A percentile compares a stretch with the other conserved stretches of the same genome.
Conservation (phyloP, 23 tunicate species). For the Ciona savignyi region DNA sequence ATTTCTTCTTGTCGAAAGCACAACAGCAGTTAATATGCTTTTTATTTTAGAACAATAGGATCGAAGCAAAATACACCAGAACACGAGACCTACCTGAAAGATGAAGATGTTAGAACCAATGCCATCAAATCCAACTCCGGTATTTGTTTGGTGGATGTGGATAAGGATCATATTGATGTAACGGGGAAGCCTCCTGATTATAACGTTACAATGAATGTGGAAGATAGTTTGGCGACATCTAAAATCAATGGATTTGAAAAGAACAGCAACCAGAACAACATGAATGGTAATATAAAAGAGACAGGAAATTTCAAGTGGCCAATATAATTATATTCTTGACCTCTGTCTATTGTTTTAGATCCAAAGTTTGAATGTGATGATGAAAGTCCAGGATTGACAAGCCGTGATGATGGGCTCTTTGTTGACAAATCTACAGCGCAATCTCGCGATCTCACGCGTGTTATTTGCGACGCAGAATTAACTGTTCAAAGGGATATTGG, state of each 20-base stretch:
- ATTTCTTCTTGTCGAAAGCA: too few species aligned
- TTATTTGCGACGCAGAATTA: neutral
- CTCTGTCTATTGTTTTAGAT: neutral
- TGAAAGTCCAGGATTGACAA: neutral
- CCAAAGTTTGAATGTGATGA: neutral
- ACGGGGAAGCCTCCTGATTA: neutral
- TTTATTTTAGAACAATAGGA: too few species aligned
- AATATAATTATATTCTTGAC: neutral
- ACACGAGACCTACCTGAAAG: neutral
- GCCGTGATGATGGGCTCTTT: neutral
- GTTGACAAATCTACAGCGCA: neutral
- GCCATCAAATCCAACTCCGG: neutral
- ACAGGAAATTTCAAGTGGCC: neutral
- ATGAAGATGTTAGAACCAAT: neutral
- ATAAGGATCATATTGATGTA: neutral
- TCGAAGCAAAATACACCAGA: neutral
- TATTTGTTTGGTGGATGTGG: neutral
- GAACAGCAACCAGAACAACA: neutral
- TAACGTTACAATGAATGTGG: neutral
- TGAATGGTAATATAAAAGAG: neutral
- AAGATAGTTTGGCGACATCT: neutral
- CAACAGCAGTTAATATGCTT: too few species aligned
- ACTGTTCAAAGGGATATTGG: neutral
- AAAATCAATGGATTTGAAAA: neutral
- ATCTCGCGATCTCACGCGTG: neutral